Evolutionary conservation across 2,113 vertebrate species (phyloP), one percentile per base, ranked within the genome.

Genomic region (Alligator mississippiensis): DNA sequence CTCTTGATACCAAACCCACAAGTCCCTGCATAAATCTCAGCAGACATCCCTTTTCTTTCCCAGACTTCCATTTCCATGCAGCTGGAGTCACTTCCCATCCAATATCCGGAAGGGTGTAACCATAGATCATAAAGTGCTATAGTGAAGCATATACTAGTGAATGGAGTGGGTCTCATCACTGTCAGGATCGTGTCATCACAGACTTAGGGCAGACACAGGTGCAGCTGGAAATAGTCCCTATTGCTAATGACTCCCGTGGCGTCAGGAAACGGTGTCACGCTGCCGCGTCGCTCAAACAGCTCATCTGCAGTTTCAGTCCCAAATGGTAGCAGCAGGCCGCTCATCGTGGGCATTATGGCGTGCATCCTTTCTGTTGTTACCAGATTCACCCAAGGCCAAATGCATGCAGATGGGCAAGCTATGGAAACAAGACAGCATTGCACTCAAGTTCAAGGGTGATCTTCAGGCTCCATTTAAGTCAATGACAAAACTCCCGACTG

Each of bases 211-310:
- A 12, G 77, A 82, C 61, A 57, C 79, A 89, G 88, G 77, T 55
- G 82, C 78, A 12, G 61, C 82, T 89, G 93, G 82, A 63, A 78
- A 1, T 0, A 22, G 11, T 28, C 0, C 5, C 9, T 64, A 30
- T 90, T 77, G 66, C 1, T 47, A 2, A 2, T 93, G 87, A 95
- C 16, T 94, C 94, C 85, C 14, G 0, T 27, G 54, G 70, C 10
- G 0, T 1, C 34, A 95, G 93, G 95, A 96, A 92, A 78, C 38
- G 88, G 3, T 93, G 93, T 96, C 95, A 91, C 70, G 61, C 77
- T n/a, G 68, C 90, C 61, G 38, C 81, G 30, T 21, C 86, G 2
- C 19, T 1, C 90, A 74, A 59, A 84, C 84, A 15, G n/a, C 74
- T 82, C 70, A 14, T 74, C 85, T 12, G 9, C 63, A 88, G 78